Conservation (phyloP, 2,113 vertebrate species). For the Balaeniceps rex region DNA sequence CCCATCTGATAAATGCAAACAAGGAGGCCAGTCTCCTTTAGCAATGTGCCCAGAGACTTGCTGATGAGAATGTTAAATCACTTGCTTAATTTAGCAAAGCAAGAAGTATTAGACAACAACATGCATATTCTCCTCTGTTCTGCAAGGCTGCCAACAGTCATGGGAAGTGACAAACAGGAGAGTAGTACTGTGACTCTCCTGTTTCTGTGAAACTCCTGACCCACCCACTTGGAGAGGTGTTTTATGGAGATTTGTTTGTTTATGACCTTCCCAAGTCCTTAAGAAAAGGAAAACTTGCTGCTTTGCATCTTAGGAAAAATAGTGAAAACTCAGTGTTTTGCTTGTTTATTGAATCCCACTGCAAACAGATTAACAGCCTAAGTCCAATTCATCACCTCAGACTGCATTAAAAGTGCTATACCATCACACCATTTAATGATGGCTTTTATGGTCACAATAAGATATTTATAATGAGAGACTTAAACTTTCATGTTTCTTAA, state of each 20-base stretch:
- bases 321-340: neutral
- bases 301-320: neutral
- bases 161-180: neutral
- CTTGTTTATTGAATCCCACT: neutral
- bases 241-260: neutral
- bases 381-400: conserved; percentile 7
- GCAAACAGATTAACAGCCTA: neutral
- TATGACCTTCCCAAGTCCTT: neutral
- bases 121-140: neutral
- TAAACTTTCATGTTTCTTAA: conserved; percentile 72
- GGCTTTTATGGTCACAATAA: conserved; percentile 61
- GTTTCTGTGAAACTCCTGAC: neutral
- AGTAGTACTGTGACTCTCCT: neutral
- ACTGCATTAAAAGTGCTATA: conserved; percentile 27
- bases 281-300: neutral
- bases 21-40: neutral
- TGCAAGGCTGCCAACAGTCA: neutral
- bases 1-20: neutral
- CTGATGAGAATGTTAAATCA: neutral
- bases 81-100: neutral
- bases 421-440: conserved; percentile 43
- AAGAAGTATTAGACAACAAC: neutral
- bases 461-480: conserved; percentile 68
- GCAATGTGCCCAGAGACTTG: neutral
- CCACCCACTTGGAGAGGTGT: neutral